These are phyloP conservation scores for Andricus curvator DNA, from an alignment of 2,888 invertebrate species.

Conservation along the genomic window DNA sequence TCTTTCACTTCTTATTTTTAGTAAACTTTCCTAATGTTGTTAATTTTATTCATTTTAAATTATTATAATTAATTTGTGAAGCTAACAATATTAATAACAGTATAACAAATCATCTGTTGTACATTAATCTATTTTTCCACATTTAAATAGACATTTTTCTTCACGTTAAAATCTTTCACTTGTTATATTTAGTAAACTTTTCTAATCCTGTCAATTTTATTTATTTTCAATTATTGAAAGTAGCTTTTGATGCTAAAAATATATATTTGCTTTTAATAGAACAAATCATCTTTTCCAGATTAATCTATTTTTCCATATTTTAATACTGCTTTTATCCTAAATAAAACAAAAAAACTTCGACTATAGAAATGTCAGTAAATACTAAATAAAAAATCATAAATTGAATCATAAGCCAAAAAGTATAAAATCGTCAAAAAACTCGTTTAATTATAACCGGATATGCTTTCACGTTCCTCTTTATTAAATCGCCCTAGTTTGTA, in stretches of 20 bases:
- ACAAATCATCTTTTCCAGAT: too few relatives aligned
- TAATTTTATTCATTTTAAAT: neutral
- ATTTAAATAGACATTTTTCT: neutral
- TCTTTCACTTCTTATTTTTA: neutral
- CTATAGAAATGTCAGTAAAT: neutral
- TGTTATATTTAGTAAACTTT: neutral
- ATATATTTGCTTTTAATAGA: neutral
- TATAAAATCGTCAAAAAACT: neutral
- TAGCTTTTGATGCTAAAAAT: neutral
- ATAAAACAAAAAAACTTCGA: too few relatives aligned
- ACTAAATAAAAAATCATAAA: neutral
- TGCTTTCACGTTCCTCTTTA: neutral
- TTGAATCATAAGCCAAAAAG: neutral
- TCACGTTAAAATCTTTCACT: neutral
- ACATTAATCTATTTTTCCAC: too few relatives aligned
- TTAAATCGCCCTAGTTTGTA: conserved; percentile 29
- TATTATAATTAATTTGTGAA: too few relatives aligned
- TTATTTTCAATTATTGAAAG: neutral
- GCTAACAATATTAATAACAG: too few relatives aligned
- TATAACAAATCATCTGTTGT: too few relatives aligned
- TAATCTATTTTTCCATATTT: too few relatives aligned
- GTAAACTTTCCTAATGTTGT: neutral
- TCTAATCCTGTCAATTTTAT: neutral
- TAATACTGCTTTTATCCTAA: too few relatives aligned
- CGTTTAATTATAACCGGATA: neutral